Evolutionary conservation across 1,140 invertebrate genomes (phyloP), one percentile per base, ranked within the genome.

Genomic region (Neodiprion fabricii): DNA sequence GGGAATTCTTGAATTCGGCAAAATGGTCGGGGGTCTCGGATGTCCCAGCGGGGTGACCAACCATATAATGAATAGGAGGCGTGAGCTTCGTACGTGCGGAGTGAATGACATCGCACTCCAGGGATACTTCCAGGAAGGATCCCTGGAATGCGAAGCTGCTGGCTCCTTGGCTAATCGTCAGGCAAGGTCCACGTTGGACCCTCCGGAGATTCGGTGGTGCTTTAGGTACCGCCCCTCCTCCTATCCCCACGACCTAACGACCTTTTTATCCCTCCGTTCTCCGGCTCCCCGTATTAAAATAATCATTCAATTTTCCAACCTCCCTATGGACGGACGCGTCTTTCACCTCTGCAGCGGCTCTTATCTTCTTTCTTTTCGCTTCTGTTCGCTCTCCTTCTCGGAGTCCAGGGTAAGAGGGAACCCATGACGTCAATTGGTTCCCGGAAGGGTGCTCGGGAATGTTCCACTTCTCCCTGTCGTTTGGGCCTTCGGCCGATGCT

Each of bases 361-460:
- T 40, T 40, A 40, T 40, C 28, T 40, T 40, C 17, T 40, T 5
- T 40, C 28, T 40, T 1, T 1, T 40, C 28, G 5, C 28, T 40
- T 5, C 2, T 40, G 1, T 40, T 40, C 28, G 28, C 5, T 40
- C 28, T 40, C 28, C 28, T 40, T 40, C 28, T 40, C 28, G 28
- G 28, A 40, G 28, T 5, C 28, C 28, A 40, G 28, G 28, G 28
- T 40, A 40, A 40, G 28, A 40, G 28, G 28, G 28, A 40, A 61
- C 53, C 53, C 53, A 17, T 61, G 53, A 61, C 53, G 53, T 61
- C 53, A 61, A 61, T 17, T 9, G 53, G 53, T 61, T 61, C 53
- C 53, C 53, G 53, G 53, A 61, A 61, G 53, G 53, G 53, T 61
- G 5, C 53, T 61, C 53, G 53, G 53, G 53, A 61, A 61, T 61